Evolutionary conservation across 2,113 vertebrate genomes (phyloP).

Genomic region (Actinemys pallida): DNA sequence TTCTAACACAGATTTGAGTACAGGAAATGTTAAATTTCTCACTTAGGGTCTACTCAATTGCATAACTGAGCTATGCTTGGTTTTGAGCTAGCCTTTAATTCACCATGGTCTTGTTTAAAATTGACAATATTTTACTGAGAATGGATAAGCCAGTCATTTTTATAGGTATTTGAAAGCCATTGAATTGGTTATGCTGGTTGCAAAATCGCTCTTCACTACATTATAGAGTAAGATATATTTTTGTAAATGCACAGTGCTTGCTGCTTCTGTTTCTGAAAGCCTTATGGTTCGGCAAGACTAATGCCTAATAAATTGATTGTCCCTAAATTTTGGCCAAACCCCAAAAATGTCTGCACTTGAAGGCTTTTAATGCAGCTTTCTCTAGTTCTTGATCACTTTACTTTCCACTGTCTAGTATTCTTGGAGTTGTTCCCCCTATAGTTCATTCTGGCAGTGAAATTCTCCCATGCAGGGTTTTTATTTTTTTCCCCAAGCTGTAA

Average conservation of each 20-base stretch:
- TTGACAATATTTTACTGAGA: conserved; percentile 40
- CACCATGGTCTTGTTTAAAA: conserved; percentile 15
- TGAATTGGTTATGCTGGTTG: neutral
- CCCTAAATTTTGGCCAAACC: neutral
- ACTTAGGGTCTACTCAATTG: neutral
- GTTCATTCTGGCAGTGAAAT: conserved; percentile 48
- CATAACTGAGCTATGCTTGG: neutral
- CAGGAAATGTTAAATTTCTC: neutral
- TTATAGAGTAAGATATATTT: conserved; percentile 34
- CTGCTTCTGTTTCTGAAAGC: neutral
- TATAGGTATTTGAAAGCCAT: neutral
- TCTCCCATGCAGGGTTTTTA: conserved; percentile 40
- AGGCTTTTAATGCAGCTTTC: neutral
- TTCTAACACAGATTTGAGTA: neutral
- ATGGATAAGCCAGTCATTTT: conserved; percentile 32
- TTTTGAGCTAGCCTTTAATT: conserved; percentile 16
- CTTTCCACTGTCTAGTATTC: conserved; percentile 9
- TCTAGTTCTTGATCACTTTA: neutral
- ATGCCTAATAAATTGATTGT: neutral
- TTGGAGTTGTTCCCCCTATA: conserved; percentile 46
- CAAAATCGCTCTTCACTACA: neutral
- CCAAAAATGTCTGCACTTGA: rapidly evolving
- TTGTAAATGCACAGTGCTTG: conserved; percentile 18
- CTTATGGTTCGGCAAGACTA: neutral
- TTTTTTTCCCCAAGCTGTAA: conserved; percentile 33